Evolutionary conservation across 2,797 vertebrate genomes (phyloP).

Genomic region (Psittacula echo): DNA sequence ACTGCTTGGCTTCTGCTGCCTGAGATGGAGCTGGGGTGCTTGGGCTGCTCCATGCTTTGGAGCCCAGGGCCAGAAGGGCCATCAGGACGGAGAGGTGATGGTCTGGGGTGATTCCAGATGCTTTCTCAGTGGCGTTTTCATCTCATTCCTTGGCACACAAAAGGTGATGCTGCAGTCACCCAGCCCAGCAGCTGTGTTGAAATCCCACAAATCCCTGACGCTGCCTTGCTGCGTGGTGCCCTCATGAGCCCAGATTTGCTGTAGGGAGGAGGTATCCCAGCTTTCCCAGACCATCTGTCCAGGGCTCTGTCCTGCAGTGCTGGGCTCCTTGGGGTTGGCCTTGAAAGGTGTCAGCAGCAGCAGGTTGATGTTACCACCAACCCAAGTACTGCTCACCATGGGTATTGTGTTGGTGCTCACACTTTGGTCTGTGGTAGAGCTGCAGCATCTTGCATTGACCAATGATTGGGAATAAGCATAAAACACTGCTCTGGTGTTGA

Average conservation of each 20-base stretch:
- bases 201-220: neutral
- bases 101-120: neutral
- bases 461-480: neutral
- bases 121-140: neutral
- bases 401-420: fast-evolving
- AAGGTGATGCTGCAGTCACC: neutral
- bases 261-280: neutral
- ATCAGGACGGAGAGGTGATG: neutral
- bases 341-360: fast-evolving
- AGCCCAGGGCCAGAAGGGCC: neutral
- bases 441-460: fast-evolving
- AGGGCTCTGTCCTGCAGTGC: neutral
- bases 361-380: neutral
- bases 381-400: neutral
- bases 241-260: fast-evolving
- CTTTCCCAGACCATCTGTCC: neutral
- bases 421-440: neutral
- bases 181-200: neutral
- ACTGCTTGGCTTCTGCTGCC: neutral
- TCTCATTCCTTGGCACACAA: neutral
- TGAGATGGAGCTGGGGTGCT: neutral
- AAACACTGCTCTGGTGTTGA: neutral
- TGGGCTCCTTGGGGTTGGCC: neutral
- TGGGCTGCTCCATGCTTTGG: neutral
- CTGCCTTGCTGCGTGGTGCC: neutral